Conservation (phyloP, 2,113 vertebrate genomes). For the Spea multiplicata region DNA sequence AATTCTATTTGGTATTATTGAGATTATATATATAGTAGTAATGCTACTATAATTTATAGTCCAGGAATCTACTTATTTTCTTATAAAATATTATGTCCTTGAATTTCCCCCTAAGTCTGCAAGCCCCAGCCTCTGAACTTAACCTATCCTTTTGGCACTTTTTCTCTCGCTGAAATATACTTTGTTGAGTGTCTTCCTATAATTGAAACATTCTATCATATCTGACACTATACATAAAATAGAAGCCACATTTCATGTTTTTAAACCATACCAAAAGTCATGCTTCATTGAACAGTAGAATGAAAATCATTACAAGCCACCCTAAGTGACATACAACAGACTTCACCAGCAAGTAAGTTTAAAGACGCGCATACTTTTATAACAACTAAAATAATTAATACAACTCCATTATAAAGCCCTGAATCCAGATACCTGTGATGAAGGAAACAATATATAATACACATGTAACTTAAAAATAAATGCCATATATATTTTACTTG, state of each 20-base stretch:
- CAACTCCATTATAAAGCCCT: no score
- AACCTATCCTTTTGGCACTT: not conserved
- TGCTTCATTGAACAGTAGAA: not conserved
- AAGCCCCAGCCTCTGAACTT: not conserved
- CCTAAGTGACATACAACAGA: not conserved
- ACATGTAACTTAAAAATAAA: no score
- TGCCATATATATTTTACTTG: no score
- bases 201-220: slow-evolving; percentile 6
- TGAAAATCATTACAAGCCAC: not conserved
- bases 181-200: not conserved
- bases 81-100: not conserved
- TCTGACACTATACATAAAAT: slow-evolving; percentile 1
- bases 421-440: no score
- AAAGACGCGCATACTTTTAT: not conserved
- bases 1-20: no score
- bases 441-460: no score
- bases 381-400: not conserved
- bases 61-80: not conserved
- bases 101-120: not conserved
- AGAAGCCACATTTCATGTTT: slow-evolving; percentile 1
- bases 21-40: no score
- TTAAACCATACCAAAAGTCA: not conserved
- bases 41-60: no score
- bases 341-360: not conserved
- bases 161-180: not conserved